Conservation (phyloP, 2,888 invertebrate species). For the Molorchus minor region DNA sequence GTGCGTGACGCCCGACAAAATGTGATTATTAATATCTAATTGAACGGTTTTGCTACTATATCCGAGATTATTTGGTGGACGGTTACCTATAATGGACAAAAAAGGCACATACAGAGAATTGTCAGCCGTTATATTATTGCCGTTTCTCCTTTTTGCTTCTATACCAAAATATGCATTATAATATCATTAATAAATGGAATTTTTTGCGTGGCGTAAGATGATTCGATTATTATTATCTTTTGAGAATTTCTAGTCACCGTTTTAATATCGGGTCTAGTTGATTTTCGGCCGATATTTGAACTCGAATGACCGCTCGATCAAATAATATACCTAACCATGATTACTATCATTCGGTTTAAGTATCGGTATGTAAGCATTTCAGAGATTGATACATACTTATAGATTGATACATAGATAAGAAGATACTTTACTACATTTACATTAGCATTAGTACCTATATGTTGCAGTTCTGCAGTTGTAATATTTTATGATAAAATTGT, state of each 20-base stretch:
- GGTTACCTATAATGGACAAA: not conserved
- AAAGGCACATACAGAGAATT: not conserved
- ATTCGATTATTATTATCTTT: conserved; percentile 15
- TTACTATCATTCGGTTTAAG: too few species aligned
- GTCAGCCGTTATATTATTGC: conserved; percentile 1
- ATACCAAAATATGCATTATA: not conserved
- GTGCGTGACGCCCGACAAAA: conserved; percentile 8
- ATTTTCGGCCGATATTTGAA: too few species aligned
- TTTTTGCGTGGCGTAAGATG: not conserved
- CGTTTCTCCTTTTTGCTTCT: not conserved
- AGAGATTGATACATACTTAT: too few species aligned
- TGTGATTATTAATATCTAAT: conserved; percentile 15
- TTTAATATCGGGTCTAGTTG: conserved; percentile 10
- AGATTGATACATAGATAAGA: too few species aligned
- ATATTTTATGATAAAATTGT: too few species aligned
- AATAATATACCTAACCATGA: too few species aligned
- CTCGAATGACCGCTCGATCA: too few species aligned
- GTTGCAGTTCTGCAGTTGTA: too few species aligned
- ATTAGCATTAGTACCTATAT: too few species aligned
- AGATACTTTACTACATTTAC: too few species aligned
- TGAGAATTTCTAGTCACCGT: conserved; percentile 18
- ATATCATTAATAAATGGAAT: conserved; percentile 9
- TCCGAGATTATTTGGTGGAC: not conserved
- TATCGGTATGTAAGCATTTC: too few species aligned
- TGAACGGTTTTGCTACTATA: not conserved